phyloP scores from a whole-genome alignment of 35 echinoderm and acorn worm species.

The Ophioderma brevispina region DNA sequence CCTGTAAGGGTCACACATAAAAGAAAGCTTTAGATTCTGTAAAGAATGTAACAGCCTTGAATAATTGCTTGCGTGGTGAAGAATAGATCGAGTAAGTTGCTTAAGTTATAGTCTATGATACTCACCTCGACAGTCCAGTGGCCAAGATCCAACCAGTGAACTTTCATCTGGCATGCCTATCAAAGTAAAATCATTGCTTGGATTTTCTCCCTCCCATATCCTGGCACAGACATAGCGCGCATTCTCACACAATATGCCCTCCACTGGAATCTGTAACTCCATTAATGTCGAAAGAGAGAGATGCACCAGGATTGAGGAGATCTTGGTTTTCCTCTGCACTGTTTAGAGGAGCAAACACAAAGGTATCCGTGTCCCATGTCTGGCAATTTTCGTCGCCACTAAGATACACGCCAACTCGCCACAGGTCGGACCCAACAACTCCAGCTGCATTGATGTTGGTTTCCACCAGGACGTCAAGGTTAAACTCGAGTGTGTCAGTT shows the following conservation, averaged over 20 bases:
- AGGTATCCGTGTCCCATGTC: neutral
- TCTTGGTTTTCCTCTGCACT: neutral
- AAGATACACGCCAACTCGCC: neutral
- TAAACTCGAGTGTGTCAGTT: neutral
- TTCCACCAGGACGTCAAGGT: neutral
- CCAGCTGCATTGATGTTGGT: neutral
- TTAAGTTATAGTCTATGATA: too few relatives aligned
- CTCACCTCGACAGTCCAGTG: conserved; percentile 43
- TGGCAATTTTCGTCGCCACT: neutral
- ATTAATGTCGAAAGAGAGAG: neutral
- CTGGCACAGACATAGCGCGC: neutral
- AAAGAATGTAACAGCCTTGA: too few relatives aligned
- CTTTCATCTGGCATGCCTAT: neutral
- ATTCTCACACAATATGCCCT: neutral
- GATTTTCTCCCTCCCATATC: neutral
- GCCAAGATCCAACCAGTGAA: conserved; percentile 16
- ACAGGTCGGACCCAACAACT: neutral
- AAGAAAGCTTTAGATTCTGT: too few relatives aligned
- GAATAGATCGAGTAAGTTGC: too few relatives aligned
- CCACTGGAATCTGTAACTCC: neutral
- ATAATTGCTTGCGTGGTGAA: too few relatives aligned
- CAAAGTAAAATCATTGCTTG: conserved; percentile 2
- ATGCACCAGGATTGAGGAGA: neutral
- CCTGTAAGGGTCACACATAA: conserved; percentile 12
- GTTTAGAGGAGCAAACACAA: neutral